These are phyloP conservation scores for Caenorhabditis macrosperma DNA, from an alignment of 2,888 invertebrate genomes.

Conservation along the genomic window DNA sequence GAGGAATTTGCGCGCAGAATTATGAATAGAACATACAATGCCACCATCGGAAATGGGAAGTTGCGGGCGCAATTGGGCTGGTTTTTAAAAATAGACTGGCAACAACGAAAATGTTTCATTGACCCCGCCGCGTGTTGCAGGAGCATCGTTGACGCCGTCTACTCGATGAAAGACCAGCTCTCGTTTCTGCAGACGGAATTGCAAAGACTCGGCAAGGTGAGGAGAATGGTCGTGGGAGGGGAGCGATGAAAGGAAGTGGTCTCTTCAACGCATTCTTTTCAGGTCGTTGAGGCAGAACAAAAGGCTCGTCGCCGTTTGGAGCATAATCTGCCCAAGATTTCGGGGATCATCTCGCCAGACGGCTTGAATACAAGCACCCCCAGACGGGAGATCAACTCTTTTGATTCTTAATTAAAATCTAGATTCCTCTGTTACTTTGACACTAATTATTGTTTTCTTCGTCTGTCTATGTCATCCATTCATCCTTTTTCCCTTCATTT, in stretches of 20 bases:
- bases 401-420: slow-evolving; percentile 33
- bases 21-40: no score
- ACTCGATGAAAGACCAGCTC: slow-evolving; percentile 87
- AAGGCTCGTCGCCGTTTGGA: slow-evolving; percentile 83
- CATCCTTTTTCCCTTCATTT: no score
- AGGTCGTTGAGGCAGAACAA: slow-evolving; percentile 86
- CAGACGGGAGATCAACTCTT: slow-evolving; percentile 51
- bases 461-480: no score
- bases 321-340: slow-evolving; percentile 61
- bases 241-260: no score
- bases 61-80: no score
- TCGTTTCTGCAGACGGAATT: slow-evolving; percentile 83
- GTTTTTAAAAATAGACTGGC: no score
- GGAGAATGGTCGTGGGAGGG: no score
- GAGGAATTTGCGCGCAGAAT: background rate
- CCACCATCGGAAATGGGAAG: no score
- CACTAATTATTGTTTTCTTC: no score
- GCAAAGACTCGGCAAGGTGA: slow-evolving; percentile 79
- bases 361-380: slow-evolving; percentile 40
- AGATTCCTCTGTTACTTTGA: no score
- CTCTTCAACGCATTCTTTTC: slow-evolving; percentile 5
- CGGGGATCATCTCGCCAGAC: slow-evolving; percentile 50
- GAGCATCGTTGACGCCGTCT: slow-evolving; percentile 87
- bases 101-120: background rate
- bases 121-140: slow-evolving; percentile 81